A percentile compares a stretch with the other conserved stretches of the same genome.
Evolutionary conservation across 2,888 invertebrate species (phyloP).

Genomic region (Pherbina coryleti): DNA sequence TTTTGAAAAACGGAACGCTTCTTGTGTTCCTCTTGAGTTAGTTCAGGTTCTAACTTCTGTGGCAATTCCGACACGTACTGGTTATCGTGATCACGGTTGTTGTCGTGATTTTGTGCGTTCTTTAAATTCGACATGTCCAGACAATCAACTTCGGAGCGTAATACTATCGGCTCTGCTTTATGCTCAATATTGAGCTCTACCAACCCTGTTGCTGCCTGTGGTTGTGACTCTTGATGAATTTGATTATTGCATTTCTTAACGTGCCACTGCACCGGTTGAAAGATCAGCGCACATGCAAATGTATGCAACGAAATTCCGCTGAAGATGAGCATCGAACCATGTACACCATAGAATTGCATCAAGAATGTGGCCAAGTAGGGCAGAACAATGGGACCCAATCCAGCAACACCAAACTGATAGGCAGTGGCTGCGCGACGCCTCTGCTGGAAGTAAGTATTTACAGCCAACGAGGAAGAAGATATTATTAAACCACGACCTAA

Average conservation of each 20-base stretch:
- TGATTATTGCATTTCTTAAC: conserved; percentile 70
- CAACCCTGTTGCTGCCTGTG: conserved; percentile 71
- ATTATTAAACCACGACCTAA: conserved; percentile 73
- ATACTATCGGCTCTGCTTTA: conserved; percentile 77
- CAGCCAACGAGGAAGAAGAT: conserved; percentile 78
- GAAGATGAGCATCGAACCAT: conserved; percentile 77
- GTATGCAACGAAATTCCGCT: conserved; percentile 78
- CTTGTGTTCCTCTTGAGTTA: conserved; percentile 54
- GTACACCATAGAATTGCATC: conserved; percentile 75
- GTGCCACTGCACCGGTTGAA: conserved; percentile 84
- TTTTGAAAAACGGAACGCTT: conserved; percentile 73
- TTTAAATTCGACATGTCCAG: conserved; percentile 48
- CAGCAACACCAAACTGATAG: conserved; percentile 79
- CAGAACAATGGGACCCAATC: conserved; percentile 80
- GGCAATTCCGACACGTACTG: conserved; percentile 30
- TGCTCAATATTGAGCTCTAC: conserved; percentile 73
- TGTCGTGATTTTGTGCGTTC: no score
- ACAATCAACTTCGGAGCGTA: conserved; percentile 67
- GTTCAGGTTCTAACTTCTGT: conserved; percentile 30
- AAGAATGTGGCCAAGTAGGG: conserved; percentile 78
- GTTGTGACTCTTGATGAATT: conserved; percentile 54
- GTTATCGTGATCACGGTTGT: not conserved
- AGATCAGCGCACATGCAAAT: conserved; percentile 75
- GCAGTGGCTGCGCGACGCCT: conserved; percentile 80
- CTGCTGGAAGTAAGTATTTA: conserved; percentile 81